A percentile compares a stretch with the other conserved stretches of the same genome.
Conservation (phyloP, 23 tunicate species). For the Ciona savignyi region DNA sequence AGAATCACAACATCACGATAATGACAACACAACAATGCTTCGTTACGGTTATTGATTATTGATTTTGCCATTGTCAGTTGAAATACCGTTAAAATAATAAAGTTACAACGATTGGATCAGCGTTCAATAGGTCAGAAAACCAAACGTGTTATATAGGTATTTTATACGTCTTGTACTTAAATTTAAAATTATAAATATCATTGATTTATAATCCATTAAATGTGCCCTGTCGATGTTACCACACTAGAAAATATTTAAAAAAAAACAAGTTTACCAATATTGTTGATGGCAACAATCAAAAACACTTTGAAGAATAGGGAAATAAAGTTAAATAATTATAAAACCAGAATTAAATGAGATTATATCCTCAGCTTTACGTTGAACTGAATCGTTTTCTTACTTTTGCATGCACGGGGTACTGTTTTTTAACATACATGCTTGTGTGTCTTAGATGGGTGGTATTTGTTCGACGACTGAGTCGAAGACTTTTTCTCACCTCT, state of each 20-base stretch:
- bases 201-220: too few species aligned
- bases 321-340: too few species aligned
- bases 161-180: too few species aligned
- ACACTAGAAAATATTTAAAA: too few species aligned
- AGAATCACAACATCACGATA: background rate
- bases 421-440: background rate
- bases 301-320: too few species aligned
- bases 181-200: too few species aligned
- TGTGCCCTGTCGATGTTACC: too few species aligned
- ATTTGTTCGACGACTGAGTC: background rate
- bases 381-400: background rate
- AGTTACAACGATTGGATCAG: background rate
- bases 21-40: background rate
- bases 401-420: background rate
- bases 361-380: background rate
- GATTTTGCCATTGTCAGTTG: background rate
- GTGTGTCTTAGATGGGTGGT: background rate
- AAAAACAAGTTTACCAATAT: too few species aligned
- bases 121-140: too few species aligned
- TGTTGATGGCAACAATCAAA: too few species aligned
- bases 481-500: constrained; percentile 28
- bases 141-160: too few species aligned
- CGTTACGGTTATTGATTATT: background rate
- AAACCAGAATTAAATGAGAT: background rate
- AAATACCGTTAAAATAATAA: background rate